phyloP scores from a whole-genome alignment of 2,797 vertebrate species.

The Eulemur albifrons region DNA sequence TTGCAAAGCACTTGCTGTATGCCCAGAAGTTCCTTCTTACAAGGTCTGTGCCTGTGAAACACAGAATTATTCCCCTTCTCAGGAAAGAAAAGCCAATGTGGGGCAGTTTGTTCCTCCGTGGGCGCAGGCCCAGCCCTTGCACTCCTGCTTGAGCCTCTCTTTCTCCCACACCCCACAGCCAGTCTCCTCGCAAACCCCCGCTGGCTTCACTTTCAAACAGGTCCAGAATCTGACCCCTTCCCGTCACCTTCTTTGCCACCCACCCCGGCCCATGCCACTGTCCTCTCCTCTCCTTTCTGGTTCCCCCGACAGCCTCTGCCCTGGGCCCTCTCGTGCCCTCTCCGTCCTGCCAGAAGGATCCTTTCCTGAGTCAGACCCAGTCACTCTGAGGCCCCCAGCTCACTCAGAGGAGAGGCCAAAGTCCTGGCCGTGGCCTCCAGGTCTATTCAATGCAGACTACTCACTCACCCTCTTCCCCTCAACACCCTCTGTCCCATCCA shows the following conservation, averaged over 20 bases:
- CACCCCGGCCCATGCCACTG: background rate
- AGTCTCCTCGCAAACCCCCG: background rate
- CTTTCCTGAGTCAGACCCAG: background rate
- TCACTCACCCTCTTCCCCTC: background rate
- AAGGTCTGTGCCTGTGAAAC: background rate
- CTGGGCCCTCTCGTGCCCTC: background rate
- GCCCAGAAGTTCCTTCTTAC: background rate
- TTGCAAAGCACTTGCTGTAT: background rate
- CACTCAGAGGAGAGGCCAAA: background rate
- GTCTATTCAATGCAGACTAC: background rate
- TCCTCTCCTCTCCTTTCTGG: background rate
- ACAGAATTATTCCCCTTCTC: background rate
- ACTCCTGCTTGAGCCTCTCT: conserved; percentile 34
- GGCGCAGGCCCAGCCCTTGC: conserved; percentile 46
- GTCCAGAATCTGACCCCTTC: background rate
- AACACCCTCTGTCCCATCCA: too few relatives aligned
- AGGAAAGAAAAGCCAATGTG: background rate
- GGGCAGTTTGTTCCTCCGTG: background rate
- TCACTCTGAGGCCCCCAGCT: too few relatives aligned
- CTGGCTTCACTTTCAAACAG: background rate
- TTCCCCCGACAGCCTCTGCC: background rate
- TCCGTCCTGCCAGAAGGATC: background rate
- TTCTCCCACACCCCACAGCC: conserved; percentile 36
- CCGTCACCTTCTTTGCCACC: background rate
- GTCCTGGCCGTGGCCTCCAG: background rate